Evolutionary conservation across 92 coral and sea anemone genomes (phyloP).

Genomic region (Bergia puertoricense): DNA sequence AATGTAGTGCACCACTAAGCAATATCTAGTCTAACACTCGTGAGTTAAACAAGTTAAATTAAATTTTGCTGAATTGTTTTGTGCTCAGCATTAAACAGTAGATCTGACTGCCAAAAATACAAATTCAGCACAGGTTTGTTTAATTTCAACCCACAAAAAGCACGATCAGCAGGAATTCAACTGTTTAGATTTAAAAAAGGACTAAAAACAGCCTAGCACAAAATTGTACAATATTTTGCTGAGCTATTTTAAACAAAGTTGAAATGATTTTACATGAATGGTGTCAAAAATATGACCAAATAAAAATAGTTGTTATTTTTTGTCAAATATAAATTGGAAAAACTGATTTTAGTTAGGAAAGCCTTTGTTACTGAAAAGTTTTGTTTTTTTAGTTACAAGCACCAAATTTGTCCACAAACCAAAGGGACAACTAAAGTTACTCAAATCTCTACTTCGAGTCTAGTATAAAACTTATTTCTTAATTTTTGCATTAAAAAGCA

Average conservation of each 20-base stretch:
- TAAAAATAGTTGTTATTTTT: constrained; percentile 16
- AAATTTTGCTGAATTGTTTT: constrained; percentile 22
- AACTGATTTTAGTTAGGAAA: constrained; percentile 11
- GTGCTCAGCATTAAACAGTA: constrained; percentile 36
- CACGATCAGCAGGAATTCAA: constrained; percentile 24
- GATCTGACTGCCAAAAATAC: constrained; percentile 25
- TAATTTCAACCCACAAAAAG: constrained; percentile 28
- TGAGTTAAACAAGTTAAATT: constrained; percentile 19
- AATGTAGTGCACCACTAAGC: not conserved
- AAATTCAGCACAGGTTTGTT: constrained; percentile 30
- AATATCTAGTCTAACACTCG: constrained; percentile 11
- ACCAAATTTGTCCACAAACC: too few species aligned
- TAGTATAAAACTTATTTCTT: too few species aligned
- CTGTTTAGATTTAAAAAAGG: constrained; percentile 30
- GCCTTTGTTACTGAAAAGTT: constrained; percentile 15
- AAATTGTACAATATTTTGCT: constrained; percentile 24
- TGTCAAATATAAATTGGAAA: constrained; percentile 23
- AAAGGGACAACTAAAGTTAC: too few species aligned
- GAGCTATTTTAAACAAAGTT: constrained; percentile 21
- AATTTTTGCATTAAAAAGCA: too few species aligned
- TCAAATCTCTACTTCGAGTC: too few species aligned
- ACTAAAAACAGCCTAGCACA: constrained; percentile 37
- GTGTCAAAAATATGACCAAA: constrained; percentile 29
- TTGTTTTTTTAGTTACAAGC: too few species aligned
- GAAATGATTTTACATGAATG: constrained; percentile 24